Evolutionary conservation across 1,140 invertebrate species (phyloP), one percentile per base, ranked within the genome.

Genomic region (Euura lappo): DNA sequence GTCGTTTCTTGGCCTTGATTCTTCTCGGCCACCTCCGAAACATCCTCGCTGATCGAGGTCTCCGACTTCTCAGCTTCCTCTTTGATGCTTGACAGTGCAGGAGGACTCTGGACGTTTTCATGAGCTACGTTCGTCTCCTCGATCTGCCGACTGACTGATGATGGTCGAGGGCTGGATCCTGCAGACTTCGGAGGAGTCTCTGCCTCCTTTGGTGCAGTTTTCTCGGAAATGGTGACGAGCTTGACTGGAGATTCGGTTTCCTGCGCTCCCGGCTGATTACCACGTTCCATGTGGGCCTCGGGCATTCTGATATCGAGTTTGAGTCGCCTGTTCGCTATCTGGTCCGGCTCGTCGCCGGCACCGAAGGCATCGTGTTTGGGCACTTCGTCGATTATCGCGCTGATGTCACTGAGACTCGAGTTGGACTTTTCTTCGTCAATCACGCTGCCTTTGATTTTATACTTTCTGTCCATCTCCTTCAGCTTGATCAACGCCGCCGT

Each of bases 401-500:
- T 76, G 6, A 77, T 76, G 3, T 75, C 74, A 71, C 79, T 79
- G 7, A 74, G 72, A 51, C 73, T 70, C 68, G 3, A 4, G 10
- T 60, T 77, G 28, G 4, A 72, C 10, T 13, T 69, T 46, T 67
- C 71, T 11, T 45, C 71, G 2, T 76, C 68, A 44, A 79, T 74
- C 4, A 76, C 68, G 65, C 77, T 75, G 65, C 77, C 74, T 44
- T 77, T 79, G 0, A 70, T 70, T 66, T 82, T 85, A 45, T 86
- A 86, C 70, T 86, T 86, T 45, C 78, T 75, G 44, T 86, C 84
- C 10, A 86, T 85, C 74, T 86, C 82, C 13, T 80, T 79, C 8
- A 86, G 51, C 5, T 79, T 75, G 69, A 73, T 69, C 43, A 86
- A 73, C n/a, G 80, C 82, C 2, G 79, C 79, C 6, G 77, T 79